These are phyloP conservation scores for Olivierus martensii DNA, from an alignment of 1,140 invertebrate genomes.

Conservation along the genomic window DNA sequence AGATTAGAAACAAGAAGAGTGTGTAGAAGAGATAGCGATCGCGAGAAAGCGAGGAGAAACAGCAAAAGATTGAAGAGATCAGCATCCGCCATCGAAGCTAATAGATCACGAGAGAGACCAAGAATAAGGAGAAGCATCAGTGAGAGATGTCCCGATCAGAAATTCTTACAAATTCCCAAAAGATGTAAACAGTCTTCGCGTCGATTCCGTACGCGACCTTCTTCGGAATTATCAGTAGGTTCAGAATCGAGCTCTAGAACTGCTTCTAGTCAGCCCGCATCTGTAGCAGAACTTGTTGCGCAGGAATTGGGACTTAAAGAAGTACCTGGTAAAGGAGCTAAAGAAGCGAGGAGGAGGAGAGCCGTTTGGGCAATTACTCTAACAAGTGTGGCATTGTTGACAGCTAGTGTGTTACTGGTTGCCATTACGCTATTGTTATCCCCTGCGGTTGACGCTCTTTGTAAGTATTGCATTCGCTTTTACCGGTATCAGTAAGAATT, in stretches of 20 bases:
- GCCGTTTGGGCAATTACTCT: conserved; percentile 5
- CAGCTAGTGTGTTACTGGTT: conserved; percentile 20
- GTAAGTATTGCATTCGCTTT: conserved; percentile 16
- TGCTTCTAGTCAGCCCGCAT: not conserved
- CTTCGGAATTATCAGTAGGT: no score
- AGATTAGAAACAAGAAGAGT: no score
- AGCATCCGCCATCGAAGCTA: conserved; percentile 5
- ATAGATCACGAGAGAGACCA: not conserved
- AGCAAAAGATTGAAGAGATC: conserved; percentile 1
- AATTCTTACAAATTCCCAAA: not conserved
- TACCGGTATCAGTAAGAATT: no score
- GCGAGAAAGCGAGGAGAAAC: not conserved
- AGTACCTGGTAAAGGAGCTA: conserved; percentile 1
- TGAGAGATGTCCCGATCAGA: conserved; percentile 1
- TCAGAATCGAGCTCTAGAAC: no score
- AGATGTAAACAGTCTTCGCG: not conserved
- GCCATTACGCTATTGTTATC: conserved; percentile 18
- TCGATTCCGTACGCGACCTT: not conserved
- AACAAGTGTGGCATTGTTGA: conserved; percentile 1
- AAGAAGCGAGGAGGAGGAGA: conserved; percentile 9
- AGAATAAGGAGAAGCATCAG: conserved; percentile 10
- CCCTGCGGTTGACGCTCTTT: conserved; percentile 18
- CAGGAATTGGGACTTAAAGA: conserved; percentile 8
- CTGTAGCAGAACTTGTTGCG: conserved; percentile 5
- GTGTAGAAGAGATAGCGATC: no score